phyloP scores from a whole-genome alignment of 1,140 invertebrate genomes.

The Camponotus vicinus region DNA sequence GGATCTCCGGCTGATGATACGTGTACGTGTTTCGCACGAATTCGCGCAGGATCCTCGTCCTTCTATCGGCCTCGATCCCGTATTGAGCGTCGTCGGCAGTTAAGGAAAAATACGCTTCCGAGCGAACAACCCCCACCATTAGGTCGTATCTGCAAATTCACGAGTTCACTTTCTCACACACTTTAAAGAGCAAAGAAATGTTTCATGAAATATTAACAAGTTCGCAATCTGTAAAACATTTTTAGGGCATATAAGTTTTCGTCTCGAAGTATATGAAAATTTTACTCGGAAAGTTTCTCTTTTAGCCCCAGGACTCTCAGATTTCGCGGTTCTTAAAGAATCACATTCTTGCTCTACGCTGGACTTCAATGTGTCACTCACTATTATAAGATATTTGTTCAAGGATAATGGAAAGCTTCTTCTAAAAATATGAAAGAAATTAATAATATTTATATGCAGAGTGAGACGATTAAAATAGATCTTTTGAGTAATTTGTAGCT shows the following conservation, averaged over 20 bases:
- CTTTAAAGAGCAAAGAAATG: background rate
- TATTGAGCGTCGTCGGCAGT: constrained; percentile 96
- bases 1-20: constrained; percentile 93
- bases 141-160: constrained; percentile 91
- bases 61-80: constrained; percentile 95
- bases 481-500: too few relatives aligned
- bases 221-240: background rate
- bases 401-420: background rate
- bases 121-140: constrained; percentile 96
- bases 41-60: constrained; percentile 96
- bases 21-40: constrained; percentile 97
- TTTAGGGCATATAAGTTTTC: background rate
- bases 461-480: too few relatives aligned
- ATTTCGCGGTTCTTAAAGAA: background rate
- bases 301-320: background rate
- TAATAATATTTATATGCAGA: background rate
- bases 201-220: constrained; percentile 5
- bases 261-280: background rate
- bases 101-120: constrained; percentile 95
- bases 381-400: background rate
- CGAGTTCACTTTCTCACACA: background rate
- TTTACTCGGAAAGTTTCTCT: background rate
- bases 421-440: background rate
- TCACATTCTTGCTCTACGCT: background rate
- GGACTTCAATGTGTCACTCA: background rate